A percentile compares a stretch with the other conserved stretches of the same genome.
Evolutionary conservation across 2,797 vertebrate genomes (phyloP).

Genomic region (Salarias fasciatus): DNA sequence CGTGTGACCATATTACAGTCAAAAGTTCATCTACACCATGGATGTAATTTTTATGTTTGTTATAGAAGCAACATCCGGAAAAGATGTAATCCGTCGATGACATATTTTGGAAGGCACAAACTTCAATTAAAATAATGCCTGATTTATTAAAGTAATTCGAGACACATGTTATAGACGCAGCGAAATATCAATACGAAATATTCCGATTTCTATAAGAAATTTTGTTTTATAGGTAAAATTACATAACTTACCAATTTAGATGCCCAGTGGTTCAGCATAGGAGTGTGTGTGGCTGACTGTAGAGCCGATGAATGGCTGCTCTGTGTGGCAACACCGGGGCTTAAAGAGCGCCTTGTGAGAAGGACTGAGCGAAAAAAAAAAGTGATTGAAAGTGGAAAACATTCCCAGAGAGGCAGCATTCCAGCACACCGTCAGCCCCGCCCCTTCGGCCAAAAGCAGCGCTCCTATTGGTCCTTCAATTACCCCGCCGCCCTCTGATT

Average conservation of each 20-base stretch:
- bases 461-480: slow-evolving; percentile 65
- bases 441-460: slow-evolving; percentile 25
- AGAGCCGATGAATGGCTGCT: slow-evolving; percentile 86
- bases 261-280: slow-evolving; percentile 79
- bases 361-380: slow-evolving; percentile 80
- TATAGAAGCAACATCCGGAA: too few species aligned
- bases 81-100: too few species aligned
- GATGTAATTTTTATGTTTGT: too few species aligned
- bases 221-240: slow-evolving; percentile 59
- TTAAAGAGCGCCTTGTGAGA: slow-evolving; percentile 89
- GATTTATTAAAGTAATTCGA: too few species aligned
- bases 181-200: slow-evolving; percentile 28
- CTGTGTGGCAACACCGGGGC: slow-evolving; percentile 84
- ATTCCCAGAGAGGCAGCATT: slow-evolving; percentile 83
- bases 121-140: too few species aligned
- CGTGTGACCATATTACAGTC: too few species aligned
- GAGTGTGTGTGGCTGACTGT: slow-evolving; percentile 82
- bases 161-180: neutral
- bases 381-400: slow-evolving; percentile 84
- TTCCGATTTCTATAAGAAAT: slow-evolving; percentile 21
- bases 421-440: slow-evolving; percentile 58
- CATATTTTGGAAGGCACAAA: neutral
- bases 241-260: slow-evolving; percentile 79
- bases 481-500: slow-evolving; percentile 51
- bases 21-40: too few species aligned